phyloP scores from a whole-genome alignment of 2,888 invertebrate species.

The Cenopis cana region DNA sequence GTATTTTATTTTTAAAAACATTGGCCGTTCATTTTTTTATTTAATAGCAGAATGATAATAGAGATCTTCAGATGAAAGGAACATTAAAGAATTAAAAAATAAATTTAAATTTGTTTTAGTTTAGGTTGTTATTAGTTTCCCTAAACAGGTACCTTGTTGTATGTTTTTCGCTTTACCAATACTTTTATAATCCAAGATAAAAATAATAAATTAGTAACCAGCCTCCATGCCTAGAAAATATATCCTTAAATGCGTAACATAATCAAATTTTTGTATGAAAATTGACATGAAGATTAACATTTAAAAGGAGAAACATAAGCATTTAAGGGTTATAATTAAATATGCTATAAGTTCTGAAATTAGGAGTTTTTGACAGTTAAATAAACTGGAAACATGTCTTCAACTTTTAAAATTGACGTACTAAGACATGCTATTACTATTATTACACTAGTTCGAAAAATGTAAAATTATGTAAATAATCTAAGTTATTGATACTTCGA shows the following conservation, averaged over 20 bases:
- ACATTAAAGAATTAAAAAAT: no score
- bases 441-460: neutral
- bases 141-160: neutral
- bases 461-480: conserved; percentile 30
- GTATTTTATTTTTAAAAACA: neutral
- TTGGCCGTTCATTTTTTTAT: neutral
- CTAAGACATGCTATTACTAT: neutral
- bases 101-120: neutral
- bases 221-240: conserved; percentile 2
- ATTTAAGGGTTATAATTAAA: neutral
- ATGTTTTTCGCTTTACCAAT: conserved; percentile 1
- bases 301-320: neutral
- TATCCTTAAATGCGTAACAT: neutral
- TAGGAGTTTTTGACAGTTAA: conserved; percentile 1
- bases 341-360: neutral
- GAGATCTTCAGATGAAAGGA: neutral
- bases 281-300: neutral
- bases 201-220: neutral
- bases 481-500: conserved; percentile 18
- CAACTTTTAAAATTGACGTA: neutral
- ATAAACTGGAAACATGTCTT: neutral
- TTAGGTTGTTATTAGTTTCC: neutral
- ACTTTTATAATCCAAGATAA: neutral
- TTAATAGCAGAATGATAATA: neutral
- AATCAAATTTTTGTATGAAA: neutral